phyloP scores from a whole-genome alignment of 1,140 invertebrate species.

The Charaxes varanes region DNA sequence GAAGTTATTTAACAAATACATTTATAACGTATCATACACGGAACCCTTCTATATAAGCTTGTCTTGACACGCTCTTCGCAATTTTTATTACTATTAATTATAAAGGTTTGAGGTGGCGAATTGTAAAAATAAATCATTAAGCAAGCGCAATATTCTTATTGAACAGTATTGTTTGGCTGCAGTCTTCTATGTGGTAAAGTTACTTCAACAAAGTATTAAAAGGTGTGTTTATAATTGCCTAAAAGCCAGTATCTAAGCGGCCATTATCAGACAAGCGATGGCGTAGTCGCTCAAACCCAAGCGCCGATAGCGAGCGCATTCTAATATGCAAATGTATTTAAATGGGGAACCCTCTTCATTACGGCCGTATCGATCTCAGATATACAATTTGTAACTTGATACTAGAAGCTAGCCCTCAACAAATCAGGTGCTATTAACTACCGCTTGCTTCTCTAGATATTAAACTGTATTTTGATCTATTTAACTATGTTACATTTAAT shows the following conservation, averaged over 20 bases:
- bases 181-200: too few relatives aligned
- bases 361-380: slow-evolving; percentile 69
- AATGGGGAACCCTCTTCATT: slow-evolving; percentile 72
- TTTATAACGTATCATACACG: too few relatives aligned
- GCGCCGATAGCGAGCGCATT: slow-evolving; percentile 54
- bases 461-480: too few relatives aligned
- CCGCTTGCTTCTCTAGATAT: slow-evolving; percentile 21
- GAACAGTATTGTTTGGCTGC: slow-evolving; percentile 1
- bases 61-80: too few relatives aligned
- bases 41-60: too few relatives aligned
- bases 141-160: too few relatives aligned
- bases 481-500: too few relatives aligned
- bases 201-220: too few relatives aligned
- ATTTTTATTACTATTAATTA: too few relatives aligned
- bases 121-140: too few relatives aligned
- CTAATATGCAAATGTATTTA: slow-evolving; percentile 74
- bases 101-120: too few relatives aligned
- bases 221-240: background rate
- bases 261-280: slow-evolving; percentile 9
- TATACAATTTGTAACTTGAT: slow-evolving; percentile 71
- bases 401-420: slow-evolving; percentile 52
- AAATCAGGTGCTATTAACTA: slow-evolving; percentile 49
- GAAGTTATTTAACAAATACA: too few relatives aligned
- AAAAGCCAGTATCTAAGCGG: background rate
- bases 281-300: slow-evolving; percentile 19